phyloP scores from a whole-genome alignment of 2,113 vertebrate genomes.

The Azemiops feae region DNA sequence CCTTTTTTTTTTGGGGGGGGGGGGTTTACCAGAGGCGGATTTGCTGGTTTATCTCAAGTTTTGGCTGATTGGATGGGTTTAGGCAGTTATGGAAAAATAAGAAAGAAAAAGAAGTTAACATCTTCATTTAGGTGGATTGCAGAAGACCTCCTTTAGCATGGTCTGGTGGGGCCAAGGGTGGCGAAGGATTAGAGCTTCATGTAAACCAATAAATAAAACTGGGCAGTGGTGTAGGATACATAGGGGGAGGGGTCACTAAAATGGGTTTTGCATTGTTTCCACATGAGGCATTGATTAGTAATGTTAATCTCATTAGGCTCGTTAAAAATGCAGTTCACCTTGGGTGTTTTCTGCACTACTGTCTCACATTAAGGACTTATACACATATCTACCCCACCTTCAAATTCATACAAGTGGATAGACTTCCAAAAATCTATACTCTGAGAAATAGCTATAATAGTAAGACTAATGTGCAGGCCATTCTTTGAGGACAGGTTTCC shows the following conservation, averaged over 20 bases:
- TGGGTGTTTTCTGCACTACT: constrained; percentile 55
- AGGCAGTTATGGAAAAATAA: not conserved
- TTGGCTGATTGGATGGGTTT: constrained; percentile 20
- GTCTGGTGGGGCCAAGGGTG: not conserved
- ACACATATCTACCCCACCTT: not conserved
- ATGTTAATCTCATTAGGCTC: constrained; percentile 65
- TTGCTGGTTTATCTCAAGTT: constrained; percentile 45
- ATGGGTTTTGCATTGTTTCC: constrained; percentile 61
- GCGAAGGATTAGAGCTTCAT: constrained; percentile 48
- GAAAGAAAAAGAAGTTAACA: constrained; percentile 31
- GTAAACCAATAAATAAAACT: constrained; percentile 45
- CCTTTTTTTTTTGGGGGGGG: constrained; percentile 57
- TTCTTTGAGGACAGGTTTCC: not conserved
- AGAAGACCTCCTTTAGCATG: not conserved
- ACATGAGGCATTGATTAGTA: constrained; percentile 58
- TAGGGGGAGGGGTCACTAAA: constrained; percentile 46
- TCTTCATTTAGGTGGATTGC: constrained; percentile 25
- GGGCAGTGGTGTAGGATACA: constrained; percentile 51
- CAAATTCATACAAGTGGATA: not conserved
- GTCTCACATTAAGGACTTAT: constrained; percentile 43
- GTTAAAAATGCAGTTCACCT: constrained; percentile 34
- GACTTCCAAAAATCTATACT: not conserved
- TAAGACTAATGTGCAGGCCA: not conserved
- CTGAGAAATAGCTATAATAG: not conserved
- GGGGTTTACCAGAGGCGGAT: constrained; percentile 80